Evolutionary conservation across 2,797 vertebrate genomes (phyloP), one percentile per base, ranked within the genome.

Genomic region (Acipenser ruthenus): DNA sequence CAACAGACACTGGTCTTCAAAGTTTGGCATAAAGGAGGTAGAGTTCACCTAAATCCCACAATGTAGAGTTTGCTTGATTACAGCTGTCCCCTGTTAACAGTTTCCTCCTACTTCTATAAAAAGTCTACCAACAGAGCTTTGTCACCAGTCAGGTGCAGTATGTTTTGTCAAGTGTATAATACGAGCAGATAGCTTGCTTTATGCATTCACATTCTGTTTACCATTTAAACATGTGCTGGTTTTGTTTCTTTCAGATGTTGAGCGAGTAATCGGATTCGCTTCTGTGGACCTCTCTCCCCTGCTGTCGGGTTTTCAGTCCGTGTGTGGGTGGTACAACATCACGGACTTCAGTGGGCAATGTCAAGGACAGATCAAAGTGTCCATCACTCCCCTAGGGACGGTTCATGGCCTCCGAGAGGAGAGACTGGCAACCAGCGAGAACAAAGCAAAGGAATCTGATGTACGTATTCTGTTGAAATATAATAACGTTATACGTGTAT

Each of bases 1-100:
- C 92, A 93, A 58, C 93, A 96, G 78, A 91, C 82, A 4, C 86
- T 99, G 13, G 94, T 99, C 70, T 98, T 99, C 77, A 99, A 98
- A 91, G 92, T 99, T 56, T 98, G 96, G 95, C 94, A 98, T 79
- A 95, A 93, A 97, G 90, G 90, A 93, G 94, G 94, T 97, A 92
- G 73, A 58, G 13, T 10, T 37, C 2, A 37, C 23, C 23, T 37
- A 37, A 37, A 37, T 37, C 23, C 23, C 23, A 37, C 23, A 18
- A 18, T 18, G 15, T 18, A 18, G 15, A 18, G 15, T 18, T 18
- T 18, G 15, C 15, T 18, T 18, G 15, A 18, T 18, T 18, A 18
- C 15, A 18, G 15, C 15, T 1, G 15, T 18, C 15, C 15, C 15
- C 15, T 18, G 15, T 18, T 18, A 18, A 18, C 15, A 18, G 15